Base-by-base conservation (phyloP, 2,797 vertebrate genomes). In the Aplochiton taeniatus region DNA sequence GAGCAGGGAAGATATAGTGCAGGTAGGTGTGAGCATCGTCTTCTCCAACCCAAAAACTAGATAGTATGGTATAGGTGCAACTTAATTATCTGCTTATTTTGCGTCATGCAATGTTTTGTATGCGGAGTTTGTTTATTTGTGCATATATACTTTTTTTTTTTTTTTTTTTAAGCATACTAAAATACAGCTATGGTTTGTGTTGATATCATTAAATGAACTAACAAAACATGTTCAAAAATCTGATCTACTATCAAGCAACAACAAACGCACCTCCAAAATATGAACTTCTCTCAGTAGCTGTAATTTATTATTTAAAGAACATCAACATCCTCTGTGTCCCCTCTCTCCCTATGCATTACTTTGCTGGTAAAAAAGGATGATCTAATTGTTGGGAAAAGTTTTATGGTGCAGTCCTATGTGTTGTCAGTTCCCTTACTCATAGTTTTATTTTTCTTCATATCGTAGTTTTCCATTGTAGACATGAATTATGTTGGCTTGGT, bases 1-100 rank as follows among this genome's bases (percentile, higher is more conserved):
- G 94, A 93, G 92, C 94, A 94, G 94, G 92, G 94, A 94, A 92
- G 94, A 94, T 91, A 88, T 95, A 91, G 92, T 87, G 88, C 92
- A 91, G 94, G 94, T 94, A 94, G 92, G 89, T 94, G 91, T 84
- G 91, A 90, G 88, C 92, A 92, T 90, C 73, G 83, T 88, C 80
- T 92, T 92, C 87, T 90, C 89, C 89, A 90, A 91, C 88, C 91
- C 90, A 89, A 82, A 85, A 81, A 69, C 78, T 84, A 70, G 82
- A 69, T 70, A 72, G 75, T 76, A 56, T 63, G 75, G 79, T 77
- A 57, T 78, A 86, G 76, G 79, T 82, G 72, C 83, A 78, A 71
- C 78, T 69, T 76, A 58, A 73, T 77, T 78, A 66, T 78, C 59
- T 49, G 69, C 72, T 58, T 62, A 77, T 72, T 18, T 66, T 78